Evolutionary conservation across 2,888 invertebrate genomes (phyloP).

Genomic region (Parnassius smintheus): DNA sequence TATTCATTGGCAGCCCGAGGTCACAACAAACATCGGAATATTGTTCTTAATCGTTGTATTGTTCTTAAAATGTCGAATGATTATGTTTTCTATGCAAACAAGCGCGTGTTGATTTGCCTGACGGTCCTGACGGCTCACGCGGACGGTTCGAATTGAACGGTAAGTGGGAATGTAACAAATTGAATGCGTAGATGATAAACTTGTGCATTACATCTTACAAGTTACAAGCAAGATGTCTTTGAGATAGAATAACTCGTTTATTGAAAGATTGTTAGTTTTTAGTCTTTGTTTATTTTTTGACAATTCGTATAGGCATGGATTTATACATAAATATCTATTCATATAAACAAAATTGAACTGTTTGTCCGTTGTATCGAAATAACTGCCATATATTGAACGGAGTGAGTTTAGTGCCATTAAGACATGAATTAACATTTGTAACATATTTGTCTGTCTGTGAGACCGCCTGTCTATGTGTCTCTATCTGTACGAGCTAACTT

Average conservation of each 20-base stretch:
- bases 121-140: conserved; percentile 1
- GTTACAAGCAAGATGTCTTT: neutral
- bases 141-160: neutral
- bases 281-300: too few relatives aligned
- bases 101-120: conserved; percentile 16
- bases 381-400: too few relatives aligned
- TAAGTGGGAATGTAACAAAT: neutral
- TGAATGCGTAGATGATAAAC: conserved; percentile 3
- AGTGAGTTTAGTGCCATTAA: too few relatives aligned
- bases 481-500: too few relatives aligned
- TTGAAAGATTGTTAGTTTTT: neutral
- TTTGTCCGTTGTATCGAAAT: too few relatives aligned
- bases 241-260: neutral
- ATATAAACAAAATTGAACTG: too few relatives aligned
- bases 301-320: too few relatives aligned
- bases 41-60: conserved; percentile 16
- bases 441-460: too few relatives aligned
- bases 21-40: neutral
- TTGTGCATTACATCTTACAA: neutral
- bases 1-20: neutral
- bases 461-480: too few relatives aligned
- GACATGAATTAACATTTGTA: too few relatives aligned
- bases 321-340: too few relatives aligned
- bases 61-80: conserved; percentile 10
- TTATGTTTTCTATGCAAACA: conserved; percentile 1